These are phyloP conservation scores for Aromia moschata DNA, from an alignment of 2,888 invertebrate genomes.

Conservation along the genomic window DNA sequence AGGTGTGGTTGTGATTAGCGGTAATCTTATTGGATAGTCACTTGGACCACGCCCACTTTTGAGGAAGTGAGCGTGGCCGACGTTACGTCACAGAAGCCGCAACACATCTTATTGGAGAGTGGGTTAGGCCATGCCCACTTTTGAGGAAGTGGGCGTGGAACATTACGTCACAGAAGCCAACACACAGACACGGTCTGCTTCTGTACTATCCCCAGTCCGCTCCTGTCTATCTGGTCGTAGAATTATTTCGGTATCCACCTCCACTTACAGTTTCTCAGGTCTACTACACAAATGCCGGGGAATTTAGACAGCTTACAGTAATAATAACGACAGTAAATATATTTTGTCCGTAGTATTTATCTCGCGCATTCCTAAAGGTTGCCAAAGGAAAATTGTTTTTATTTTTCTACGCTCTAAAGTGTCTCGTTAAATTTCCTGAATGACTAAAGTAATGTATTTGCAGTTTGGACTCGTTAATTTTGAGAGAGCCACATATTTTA, in stretches of 20 bases:
- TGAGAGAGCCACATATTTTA: no score
- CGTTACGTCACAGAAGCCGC: no score
- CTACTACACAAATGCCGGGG: conserved; percentile 12
- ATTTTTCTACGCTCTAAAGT: conserved; percentile 5
- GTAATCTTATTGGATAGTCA: no score
- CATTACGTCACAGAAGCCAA: no score
- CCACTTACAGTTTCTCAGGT: conserved; percentile 15
- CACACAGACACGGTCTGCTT: no score
- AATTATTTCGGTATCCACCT: conserved; percentile 19
- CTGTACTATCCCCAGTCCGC: not conserved
- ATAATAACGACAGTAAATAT: conserved; percentile 15
- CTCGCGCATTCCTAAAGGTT: conserved; percentile 12
- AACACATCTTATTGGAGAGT: no score
- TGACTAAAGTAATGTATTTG: not conserved
- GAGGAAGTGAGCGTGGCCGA: no score
- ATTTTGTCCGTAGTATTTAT: not conserved
- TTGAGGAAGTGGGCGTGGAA: no score
- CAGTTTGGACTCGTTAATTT: no score
- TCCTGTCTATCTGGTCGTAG: conserved; percentile 1
- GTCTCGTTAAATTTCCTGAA: conserved; percentile 13
- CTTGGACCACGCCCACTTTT: no score
- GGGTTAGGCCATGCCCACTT: no score
- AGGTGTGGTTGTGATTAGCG: no score
- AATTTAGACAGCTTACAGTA: conserved; percentile 10
- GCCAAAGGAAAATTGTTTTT: conserved; percentile 22